A percentile compares a stretch with the other conserved stretches of the same genome.
phyloP scores from a whole-genome alignment of 1,140 invertebrate genomes.

The Brachionus sp. region DNA sequence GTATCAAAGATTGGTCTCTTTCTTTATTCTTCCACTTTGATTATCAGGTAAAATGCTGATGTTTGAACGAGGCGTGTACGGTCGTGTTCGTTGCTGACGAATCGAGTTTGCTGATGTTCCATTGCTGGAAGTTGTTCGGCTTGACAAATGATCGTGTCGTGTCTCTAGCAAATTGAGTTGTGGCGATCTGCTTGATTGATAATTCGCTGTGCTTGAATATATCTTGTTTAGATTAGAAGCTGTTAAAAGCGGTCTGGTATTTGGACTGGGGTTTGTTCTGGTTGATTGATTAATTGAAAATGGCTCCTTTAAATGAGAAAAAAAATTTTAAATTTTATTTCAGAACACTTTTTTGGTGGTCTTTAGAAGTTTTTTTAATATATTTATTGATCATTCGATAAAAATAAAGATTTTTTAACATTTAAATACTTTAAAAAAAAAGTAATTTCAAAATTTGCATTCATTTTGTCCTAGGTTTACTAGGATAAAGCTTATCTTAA shows the following conservation, averaged over 20 bases:
- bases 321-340: no score
- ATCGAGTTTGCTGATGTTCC: background rate
- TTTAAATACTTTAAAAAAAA: no score
- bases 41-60: constrained; percentile 12
- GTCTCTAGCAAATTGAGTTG: background rate
- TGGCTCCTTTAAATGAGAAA: background rate
- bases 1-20: constrained; percentile 34
- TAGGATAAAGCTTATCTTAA: no score
- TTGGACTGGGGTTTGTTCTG: background rate
- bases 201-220: background rate
- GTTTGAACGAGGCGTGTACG: constrained; percentile 7
- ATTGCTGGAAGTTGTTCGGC: background rate
- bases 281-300: background rate
- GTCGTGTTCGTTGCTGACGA: constrained; percentile 15
- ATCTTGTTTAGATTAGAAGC: constrained; percentile 13
- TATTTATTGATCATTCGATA: no score
- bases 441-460: no score
- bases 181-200: background rate
- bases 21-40: constrained; percentile 35
- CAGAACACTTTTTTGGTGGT: no score
- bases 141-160: background rate
- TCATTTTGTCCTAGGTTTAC: no score
- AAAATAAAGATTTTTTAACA: no score
- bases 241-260: background rate
- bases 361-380: no score